phyloP scores from a whole-genome alignment of 1,140 invertebrate genomes.

The Aphidius gifuensis region DNA sequence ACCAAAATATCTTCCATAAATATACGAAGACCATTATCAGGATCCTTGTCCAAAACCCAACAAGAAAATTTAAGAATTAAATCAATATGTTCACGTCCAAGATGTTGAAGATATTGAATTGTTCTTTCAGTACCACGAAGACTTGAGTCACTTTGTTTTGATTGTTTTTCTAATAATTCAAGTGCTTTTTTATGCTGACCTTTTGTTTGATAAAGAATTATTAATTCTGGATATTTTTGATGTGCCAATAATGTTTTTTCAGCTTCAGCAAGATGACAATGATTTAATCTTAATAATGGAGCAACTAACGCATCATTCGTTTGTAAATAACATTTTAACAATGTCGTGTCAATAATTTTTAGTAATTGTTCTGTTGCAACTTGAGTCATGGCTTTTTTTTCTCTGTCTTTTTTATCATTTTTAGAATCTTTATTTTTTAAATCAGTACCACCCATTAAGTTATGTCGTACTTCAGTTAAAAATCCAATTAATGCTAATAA shows the following conservation, averaged over 20 bases:
- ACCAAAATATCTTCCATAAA: slow-evolving; percentile 84
- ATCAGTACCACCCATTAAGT: slow-evolving; percentile 56
- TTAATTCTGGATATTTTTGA: slow-evolving; percentile 88
- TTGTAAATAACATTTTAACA: slow-evolving; percentile 94
- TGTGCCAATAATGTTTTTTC: slow-evolving; percentile 84
- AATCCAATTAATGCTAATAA: slow-evolving; percentile 87
- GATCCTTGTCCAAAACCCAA: slow-evolving; percentile 84
- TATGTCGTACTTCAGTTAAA: slow-evolving; percentile 71
- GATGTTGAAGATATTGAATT: slow-evolving; percentile 87
- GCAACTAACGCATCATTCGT: slow-evolving; percentile 93
- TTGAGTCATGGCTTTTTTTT: slow-evolving; percentile 49
- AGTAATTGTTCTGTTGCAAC: slow-evolving; percentile 64
- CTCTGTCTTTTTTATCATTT: slow-evolving; percentile 47
- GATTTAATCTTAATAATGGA: slow-evolving; percentile 86
- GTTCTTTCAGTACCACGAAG: slow-evolving; percentile 79
- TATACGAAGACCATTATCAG: slow-evolving; percentile 88
- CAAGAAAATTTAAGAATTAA: slow-evolving; percentile 93
- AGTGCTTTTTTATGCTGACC: slow-evolving; percentile 89
- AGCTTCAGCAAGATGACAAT: slow-evolving; percentile 92
- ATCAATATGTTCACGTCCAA: slow-evolving; percentile 83
- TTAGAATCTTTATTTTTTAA: slow-evolving; percentile 44
- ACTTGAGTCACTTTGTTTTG: slow-evolving; percentile 71
- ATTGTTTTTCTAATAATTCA: slow-evolving; percentile 80
- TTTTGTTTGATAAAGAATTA: slow-evolving; percentile 94
- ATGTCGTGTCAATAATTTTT: slow-evolving; percentile 93